Evolutionary conservation across 2,797 vertebrate species (phyloP).

Genomic region (Tokudaia tokunoshimensis): DNA sequence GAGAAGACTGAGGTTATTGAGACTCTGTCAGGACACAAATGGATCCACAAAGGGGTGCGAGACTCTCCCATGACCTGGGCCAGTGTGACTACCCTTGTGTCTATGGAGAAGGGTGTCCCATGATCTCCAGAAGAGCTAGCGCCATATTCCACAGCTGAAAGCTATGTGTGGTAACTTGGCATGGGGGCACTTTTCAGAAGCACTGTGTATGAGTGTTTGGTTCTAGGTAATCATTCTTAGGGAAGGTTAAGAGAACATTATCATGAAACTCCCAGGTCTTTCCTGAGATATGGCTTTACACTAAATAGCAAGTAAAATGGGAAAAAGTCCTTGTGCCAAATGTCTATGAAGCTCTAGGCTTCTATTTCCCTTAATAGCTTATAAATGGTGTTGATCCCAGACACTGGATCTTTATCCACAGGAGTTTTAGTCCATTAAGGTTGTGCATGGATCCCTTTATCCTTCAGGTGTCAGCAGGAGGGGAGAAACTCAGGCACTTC

Average conservation of each 20-base stretch:
- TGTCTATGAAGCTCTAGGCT: background rate
- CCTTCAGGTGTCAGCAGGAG: constrained; percentile 3
- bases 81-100: fast-evolving
- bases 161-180: background rate
- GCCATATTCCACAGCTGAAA: background rate
- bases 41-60: too few species aligned
- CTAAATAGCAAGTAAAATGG: background rate
- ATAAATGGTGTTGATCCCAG: constrained; percentile 17
- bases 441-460: background rate
- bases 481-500: background rate
- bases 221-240: background rate
- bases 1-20: background rate
- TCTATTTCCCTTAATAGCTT: constrained; percentile 26
- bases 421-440: background rate
- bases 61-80: background rate
- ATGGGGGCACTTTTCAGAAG: too few species aligned
- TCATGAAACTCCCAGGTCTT: background rate
- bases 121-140: too few species aligned
- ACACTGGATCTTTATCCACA: background rate
- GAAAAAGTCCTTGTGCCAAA: background rate
- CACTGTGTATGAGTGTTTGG: background rate
- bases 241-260: background rate
- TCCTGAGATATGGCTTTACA: background rate
- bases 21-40: background rate
- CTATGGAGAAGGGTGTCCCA: too few species aligned